Conservation (phyloP, 2,888 invertebrate genomes). For the Catocala nupta region DNA sequence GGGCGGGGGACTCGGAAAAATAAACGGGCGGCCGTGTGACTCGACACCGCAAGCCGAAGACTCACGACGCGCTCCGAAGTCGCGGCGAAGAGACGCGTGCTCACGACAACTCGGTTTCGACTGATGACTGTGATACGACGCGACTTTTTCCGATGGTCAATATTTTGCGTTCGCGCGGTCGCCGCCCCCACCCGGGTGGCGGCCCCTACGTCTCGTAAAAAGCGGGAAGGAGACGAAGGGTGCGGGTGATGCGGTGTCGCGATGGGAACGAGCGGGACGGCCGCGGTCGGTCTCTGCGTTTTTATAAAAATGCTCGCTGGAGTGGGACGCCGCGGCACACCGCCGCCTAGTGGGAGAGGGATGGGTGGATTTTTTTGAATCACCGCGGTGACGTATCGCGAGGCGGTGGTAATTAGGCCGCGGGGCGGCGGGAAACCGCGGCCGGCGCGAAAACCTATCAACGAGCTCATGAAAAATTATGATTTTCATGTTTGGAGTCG, state of each 20-base stretch:
- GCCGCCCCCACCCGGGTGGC: constrained; percentile 85
- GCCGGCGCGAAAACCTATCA: constrained; percentile 85
- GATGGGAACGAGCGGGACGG: constrained; percentile 85
- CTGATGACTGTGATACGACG: constrained; percentile 88
- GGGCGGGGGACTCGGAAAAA: constrained; percentile 82
- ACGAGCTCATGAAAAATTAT: constrained; percentile 87
- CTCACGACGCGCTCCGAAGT: constrained; percentile 83
- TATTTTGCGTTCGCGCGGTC: constrained; percentile 88
- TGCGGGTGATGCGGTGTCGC: constrained; percentile 77
- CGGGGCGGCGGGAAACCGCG: constrained; percentile 87
- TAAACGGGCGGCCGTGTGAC: constrained; percentile 72
- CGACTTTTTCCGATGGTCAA: constrained; percentile 88
- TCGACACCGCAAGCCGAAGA: constrained; percentile 85
- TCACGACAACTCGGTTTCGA: constrained; percentile 85
- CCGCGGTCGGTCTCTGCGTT: constrained; percentile 85
- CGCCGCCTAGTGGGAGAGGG: constrained; percentile 72
- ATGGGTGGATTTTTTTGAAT: constrained; percentile 86
- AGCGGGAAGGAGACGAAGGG: constrained; percentile 88
- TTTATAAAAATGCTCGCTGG: constrained; percentile 85
- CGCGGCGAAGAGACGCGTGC: constrained; percentile 80
- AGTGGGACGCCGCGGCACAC: constrained; percentile 72
- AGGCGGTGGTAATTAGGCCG: constrained; percentile 85
- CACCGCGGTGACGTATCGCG: constrained; percentile 85
- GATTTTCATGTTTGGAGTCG: constrained; percentile 81
- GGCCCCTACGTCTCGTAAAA: constrained; percentile 88